Evolutionary conservation across 2,113 vertebrate species (phyloP), one percentile per base, ranked within the genome.

Genomic region (Microcebus jonahi): DNA sequence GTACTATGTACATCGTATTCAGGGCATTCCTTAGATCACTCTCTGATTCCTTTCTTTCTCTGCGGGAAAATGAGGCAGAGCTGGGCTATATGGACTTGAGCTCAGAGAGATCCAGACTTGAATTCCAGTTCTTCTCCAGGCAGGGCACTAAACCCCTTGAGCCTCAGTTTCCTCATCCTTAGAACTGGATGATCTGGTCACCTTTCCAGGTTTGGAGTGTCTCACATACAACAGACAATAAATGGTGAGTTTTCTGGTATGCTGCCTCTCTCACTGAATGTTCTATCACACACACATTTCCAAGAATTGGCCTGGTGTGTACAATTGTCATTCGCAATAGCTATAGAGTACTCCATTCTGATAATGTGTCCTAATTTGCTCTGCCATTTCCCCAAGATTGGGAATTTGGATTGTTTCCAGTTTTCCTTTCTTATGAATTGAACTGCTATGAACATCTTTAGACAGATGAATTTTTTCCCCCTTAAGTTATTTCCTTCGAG

Each of bases 41-140:
- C 63, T 70, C 20, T 67, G 85, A 31, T 75, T n/a, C 63, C 71
- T 87, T 96, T 76, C 75, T 68, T 59, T 84, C 18, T 73, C 77
- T 73, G 29, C n/a, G 79, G 63, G 85, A 67, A 94, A 89, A 95
- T 88, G n/a, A 82, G 68, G 77, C 57, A 67, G 48, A 96, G 50
- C 77, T 85, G 77, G 75, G 39, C 90, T 34, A 39, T 83, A 39
- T 1, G 14, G 79, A 53, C 18, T 42, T 4, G 36, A 50, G 50
- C 50, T 61, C 76, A 39, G 34, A 45, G 77, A 39, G 34, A 53
- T 55, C 21, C 34, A 65, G 20, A 36, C 67, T 88, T 36, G 17
- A 92, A 80, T 50, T 80, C 39, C 7, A 63, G 29, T 8, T 68
- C 55, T 21, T 88, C 77, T 82, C 17, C 1, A 34, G 77, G 10